These are phyloP conservation scores for Pseudochirops cupreus DNA, from an alignment of 2,797 vertebrate species.

Conservation along the genomic window DNA sequence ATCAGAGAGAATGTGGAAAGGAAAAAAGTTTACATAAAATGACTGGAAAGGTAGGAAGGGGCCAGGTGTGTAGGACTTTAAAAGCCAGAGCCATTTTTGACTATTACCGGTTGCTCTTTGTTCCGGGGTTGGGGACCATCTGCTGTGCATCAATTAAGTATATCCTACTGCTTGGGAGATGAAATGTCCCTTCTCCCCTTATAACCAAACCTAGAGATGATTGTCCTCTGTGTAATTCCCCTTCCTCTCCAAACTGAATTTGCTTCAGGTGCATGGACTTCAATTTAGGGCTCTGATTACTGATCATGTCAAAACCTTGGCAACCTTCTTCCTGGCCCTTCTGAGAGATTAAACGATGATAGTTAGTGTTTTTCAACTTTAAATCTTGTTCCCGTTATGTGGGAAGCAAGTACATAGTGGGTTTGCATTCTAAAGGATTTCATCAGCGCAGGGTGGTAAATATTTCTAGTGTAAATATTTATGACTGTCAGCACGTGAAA, in stretches of 20 bases:
- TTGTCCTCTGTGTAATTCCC: background rate
- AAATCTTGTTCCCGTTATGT: background rate
- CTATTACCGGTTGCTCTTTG: background rate
- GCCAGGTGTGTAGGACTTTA: background rate
- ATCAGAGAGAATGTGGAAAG: background rate
- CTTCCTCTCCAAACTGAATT: background rate
- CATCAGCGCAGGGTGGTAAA: background rate
- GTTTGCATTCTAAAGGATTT: slow-evolving; percentile 1
- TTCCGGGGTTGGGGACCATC: background rate
- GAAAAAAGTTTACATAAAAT: background rate
- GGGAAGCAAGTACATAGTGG: background rate
- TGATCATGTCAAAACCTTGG: background rate
- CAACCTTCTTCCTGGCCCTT: background rate
- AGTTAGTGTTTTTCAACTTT: background rate
- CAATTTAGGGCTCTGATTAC: background rate
- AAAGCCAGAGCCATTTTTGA: background rate
- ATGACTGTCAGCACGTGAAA: slow-evolving; percentile 9
- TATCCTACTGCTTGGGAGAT: background rate
- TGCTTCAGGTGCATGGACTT: background rate
- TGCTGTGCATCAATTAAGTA: background rate
- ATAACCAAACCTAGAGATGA: background rate
- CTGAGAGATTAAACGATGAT: background rate
- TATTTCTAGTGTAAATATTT: slow-evolving; percentile 62
- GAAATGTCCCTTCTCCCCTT: background rate
- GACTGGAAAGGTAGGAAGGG: background rate